phyloP scores from a whole-genome alignment of 2,888 invertebrate species.

The Sacculina carcini region DNA sequence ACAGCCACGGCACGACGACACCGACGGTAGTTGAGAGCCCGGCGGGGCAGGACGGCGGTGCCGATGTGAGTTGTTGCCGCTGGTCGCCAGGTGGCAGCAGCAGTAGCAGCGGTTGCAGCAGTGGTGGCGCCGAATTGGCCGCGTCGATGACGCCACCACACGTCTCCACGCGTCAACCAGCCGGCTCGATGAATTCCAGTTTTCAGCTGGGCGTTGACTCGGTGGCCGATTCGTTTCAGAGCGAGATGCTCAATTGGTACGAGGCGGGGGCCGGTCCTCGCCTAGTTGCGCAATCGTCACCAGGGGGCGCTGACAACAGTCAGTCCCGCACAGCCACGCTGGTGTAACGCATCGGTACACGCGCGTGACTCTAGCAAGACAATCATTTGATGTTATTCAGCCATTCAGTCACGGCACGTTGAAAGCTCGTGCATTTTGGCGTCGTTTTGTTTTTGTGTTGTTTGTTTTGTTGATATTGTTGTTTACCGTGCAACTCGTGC shows the following conservation, averaged over 20 bases:
- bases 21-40: conserved; percentile 20
- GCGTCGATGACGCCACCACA: conserved; percentile 1
- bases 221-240: conserved; percentile 26
- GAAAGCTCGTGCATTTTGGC: too few species aligned
- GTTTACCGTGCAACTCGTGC: too few species aligned
- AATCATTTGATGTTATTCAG: too few species aligned
- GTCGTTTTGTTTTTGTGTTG: too few species aligned
- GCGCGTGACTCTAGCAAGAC: too few species aligned
- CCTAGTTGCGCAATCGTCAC: too few species aligned
- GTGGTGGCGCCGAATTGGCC: conserved; percentile 16
- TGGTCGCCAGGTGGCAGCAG: conserved; percentile 14
- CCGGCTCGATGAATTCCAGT: conserved; percentile 15
- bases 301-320: too few species aligned
- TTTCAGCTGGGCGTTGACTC: conserved; percentile 14
- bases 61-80: conserved; percentile 15
- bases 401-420: too few species aligned
- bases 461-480: too few species aligned
- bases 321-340: background rate
- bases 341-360: background rate
- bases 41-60: conserved; percentile 16
- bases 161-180: conserved; percentile 17
- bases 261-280: too few species aligned
- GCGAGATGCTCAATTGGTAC: conserved; percentile 31
- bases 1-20: conserved; percentile 19
- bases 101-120: conserved; percentile 15